Base-by-base conservation (phyloP, 2,113 vertebrate species). In the Symphodus melops region DNA sequence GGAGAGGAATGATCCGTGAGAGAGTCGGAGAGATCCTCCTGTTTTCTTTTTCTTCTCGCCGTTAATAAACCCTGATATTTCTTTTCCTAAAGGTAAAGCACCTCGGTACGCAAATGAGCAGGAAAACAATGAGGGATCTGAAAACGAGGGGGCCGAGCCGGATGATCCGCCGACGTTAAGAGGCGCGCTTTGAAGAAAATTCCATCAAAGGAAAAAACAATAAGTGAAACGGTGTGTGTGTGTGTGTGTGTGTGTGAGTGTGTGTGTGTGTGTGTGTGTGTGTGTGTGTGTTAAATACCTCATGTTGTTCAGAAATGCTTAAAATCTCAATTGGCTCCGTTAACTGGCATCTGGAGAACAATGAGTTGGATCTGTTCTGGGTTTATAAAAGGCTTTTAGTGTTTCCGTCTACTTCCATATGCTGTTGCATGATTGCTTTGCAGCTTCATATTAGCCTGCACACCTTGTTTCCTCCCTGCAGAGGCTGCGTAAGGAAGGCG, bases 161-260 rank as follows among this genome's bases (percentile, higher is more conserved):
- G 85, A 89, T 90, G 92, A 92, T 88, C 74, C 60, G 53, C 79
- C 72, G 17, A 90, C 73, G 77, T 89, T 83, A 90, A 91, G 84
- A 86, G 69, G 76, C 62, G 68, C 11, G 78, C 92, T 92, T 91
- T 91, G 88, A 87, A 93, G 86, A 82, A 81, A 83, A 90, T 89
- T 89, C 80, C 80, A 88, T 91, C 88, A 91, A 94, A 93, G 85
- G 81, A 71, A 78, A 78, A 84, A 92, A 92, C 90, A 90, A 92
- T 86, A 86, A 89, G 77, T 76, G 84, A 83, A 77, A 75, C 82
- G 49, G 68, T 41, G 46, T 48, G 46, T 48, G 44, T 48, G 61
- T 56, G 84, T 58, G 72, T 75, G 79, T 88, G n/a, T n/a, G n/a
- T n/a, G n/a, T n/a, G n/a, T n/a, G n/a, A n/a, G n/a, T n/a, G n/a